Percentiles rank a stretch among this genome's conserved stretches.
phyloP scores from a whole-genome alignment of 2,113 vertebrate genomes.

The Callospermophilus lateralis region DNA sequence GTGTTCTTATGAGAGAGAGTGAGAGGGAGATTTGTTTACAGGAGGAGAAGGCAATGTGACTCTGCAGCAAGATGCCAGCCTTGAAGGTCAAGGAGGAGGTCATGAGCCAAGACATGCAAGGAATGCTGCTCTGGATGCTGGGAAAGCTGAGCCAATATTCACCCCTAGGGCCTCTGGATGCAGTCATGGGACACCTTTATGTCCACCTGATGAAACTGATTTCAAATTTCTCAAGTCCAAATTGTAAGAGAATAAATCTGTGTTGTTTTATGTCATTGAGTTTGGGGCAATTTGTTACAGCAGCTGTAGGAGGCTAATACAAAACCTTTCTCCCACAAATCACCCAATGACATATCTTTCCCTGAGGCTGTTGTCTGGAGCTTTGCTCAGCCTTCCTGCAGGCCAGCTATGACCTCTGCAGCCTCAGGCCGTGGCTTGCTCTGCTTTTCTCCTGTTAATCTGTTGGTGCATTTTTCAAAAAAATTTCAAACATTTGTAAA shows the following conservation, averaged over 20 bases:
- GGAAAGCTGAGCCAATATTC: too few relatives aligned
- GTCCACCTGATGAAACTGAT: neutral
- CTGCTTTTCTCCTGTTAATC: neutral
- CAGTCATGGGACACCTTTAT: too few relatives aligned
- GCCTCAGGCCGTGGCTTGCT: neutral
- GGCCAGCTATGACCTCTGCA: neutral
- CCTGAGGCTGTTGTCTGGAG: neutral
- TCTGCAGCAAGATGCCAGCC: neutral
- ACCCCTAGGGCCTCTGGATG: too few relatives aligned
- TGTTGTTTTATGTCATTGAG: neutral
- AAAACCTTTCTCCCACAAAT: neutral
- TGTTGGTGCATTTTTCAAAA: neutral
- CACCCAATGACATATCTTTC: fast-evolving
- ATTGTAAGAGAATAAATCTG: neutral
- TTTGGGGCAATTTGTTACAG: neutral
- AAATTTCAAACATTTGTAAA: neutral
- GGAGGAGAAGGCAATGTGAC: neutral
- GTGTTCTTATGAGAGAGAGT: neutral
- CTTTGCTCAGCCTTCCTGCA: neutral
- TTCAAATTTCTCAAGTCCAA: neutral
- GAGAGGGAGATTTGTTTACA: neutral
- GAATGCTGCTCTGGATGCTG: neutral
- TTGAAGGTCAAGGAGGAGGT: neutral
- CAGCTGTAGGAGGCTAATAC: neutral
- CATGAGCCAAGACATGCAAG: neutral